Evolutionary conservation across 2,113 vertebrate genomes (phyloP).

Genomic region (Antigone vipio): DNA sequence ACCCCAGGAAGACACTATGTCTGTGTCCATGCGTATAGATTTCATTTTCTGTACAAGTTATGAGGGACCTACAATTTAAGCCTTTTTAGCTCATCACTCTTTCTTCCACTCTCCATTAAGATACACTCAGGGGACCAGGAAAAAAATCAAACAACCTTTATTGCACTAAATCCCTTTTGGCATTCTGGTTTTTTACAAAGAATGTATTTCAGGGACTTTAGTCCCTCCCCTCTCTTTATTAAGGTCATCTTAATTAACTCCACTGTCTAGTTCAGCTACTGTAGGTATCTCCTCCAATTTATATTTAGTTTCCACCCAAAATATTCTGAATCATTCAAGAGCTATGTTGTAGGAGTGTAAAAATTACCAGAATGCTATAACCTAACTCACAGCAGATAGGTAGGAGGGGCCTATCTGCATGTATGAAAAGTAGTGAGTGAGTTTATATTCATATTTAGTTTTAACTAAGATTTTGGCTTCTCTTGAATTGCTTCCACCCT

Average conservation of each 20-base stretch:
- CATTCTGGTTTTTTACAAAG: not conserved
- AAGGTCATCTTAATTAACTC: conserved; percentile 30
- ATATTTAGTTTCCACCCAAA: conserved; percentile 46
- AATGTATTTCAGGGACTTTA: not conserved
- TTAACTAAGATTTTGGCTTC: not conserved
- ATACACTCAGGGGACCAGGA: not conserved
- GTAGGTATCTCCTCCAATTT: not conserved
- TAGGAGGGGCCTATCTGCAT: not conserved
- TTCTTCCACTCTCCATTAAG: not conserved
- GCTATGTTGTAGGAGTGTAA: conserved; percentile 7
- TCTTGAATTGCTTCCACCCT: not conserved
- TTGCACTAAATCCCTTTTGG: not conserved
- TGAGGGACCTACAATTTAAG: not conserved
- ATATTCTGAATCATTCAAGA: conserved; percentile 43
- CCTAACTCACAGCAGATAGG: not conserved
- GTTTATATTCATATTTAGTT: not conserved
- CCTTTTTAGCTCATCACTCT: not conserved
- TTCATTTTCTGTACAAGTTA: not conserved
- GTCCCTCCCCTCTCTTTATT: not conserved
- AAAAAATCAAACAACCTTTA: not conserved
- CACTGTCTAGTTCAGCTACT: not conserved
- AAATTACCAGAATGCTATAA: conserved; percentile 26
- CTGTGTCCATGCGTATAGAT: not conserved
- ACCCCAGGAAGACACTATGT: not conserved
- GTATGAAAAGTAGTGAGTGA: not conserved